Percentiles rank a stretch among this genome's conserved stretches.
These are phyloP conservation scores for Macrosiphum euphorbiae DNA, from an alignment of 2,888 invertebrate species.

Conservation along the genomic window DNA sequence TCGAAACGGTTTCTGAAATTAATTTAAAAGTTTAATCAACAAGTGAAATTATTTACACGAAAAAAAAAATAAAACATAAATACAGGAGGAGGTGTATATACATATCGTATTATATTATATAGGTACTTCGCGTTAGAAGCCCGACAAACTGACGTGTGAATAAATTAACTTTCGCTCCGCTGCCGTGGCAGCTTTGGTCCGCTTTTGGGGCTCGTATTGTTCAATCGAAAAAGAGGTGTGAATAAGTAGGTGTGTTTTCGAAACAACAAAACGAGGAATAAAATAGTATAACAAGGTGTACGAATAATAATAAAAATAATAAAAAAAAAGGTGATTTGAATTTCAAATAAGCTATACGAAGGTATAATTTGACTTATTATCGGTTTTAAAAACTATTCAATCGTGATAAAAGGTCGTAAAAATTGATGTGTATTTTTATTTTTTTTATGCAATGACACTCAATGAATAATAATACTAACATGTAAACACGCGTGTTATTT, in stretches of 20 bases:
- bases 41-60: background rate
- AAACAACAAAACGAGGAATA: background rate
- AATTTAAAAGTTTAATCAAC: conserved; percentile 12
- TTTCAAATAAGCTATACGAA: background rate
- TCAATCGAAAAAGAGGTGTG: background rate
- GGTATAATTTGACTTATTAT: conserved; percentile 18
- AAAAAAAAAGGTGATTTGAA: background rate
- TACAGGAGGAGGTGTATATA: background rate
- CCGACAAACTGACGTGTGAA: background rate
- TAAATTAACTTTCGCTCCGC: background rate
- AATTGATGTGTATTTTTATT: background rate
- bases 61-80: background rate
- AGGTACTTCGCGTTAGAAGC: background rate
- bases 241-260: background rate
- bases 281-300: background rate
- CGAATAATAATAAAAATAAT: background rate
- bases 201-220: background rate
- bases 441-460: background rate
- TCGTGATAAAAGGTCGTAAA: conserved; percentile 31
- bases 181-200: background rate
- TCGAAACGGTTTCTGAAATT: background rate
- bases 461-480: background rate
- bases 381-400: background rate
- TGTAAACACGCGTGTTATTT: background rate
- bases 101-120: background rate